Conservation (phyloP, 2,888 invertebrate genomes). For the Rosalia funebris region DNA sequence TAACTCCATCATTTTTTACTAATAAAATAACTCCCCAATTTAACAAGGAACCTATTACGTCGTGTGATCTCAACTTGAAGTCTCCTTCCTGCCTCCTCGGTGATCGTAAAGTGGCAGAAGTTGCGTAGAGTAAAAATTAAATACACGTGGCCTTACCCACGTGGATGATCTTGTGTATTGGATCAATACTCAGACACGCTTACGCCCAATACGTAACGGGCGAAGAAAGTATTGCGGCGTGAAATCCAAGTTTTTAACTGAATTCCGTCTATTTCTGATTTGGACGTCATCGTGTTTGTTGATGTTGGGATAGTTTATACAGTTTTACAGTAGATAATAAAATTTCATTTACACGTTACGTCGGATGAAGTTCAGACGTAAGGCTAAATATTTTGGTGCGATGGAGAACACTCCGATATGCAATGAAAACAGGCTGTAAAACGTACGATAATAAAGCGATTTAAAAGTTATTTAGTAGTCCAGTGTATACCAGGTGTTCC, state of each 20-base stretch:
- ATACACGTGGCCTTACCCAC: conserved; percentile 41
- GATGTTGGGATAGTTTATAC: neutral
- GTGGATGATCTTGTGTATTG: conserved; percentile 40
- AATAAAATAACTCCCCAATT: too few species aligned
- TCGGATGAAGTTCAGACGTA: neutral
- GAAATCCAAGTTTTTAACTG: neutral
- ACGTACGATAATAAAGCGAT: neutral
- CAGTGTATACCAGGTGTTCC: too few species aligned
- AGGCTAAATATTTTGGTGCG: neutral
- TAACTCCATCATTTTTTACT: too few species aligned
- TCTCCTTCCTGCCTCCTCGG: neutral
- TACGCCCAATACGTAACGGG: conserved; percentile 17
- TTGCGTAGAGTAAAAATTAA: conserved; percentile 20
- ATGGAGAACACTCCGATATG: neutral
- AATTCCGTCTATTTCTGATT: neutral
- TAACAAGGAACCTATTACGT: too few species aligned
- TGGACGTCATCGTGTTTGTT: neutral
- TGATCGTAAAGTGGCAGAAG: conserved; percentile 4
- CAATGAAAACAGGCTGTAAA: neutral
- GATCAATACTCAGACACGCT: conserved; percentile 38
- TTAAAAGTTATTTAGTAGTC: too few species aligned
- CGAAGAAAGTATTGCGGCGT: neutral
- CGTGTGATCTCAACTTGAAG: neutral
- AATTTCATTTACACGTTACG: conserved; percentile 2
- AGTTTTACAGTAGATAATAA: conserved; percentile 1